Evolutionary conservation across 2,797 vertebrate genomes (phyloP).

Genomic region (Pangasius macronema): DNA sequence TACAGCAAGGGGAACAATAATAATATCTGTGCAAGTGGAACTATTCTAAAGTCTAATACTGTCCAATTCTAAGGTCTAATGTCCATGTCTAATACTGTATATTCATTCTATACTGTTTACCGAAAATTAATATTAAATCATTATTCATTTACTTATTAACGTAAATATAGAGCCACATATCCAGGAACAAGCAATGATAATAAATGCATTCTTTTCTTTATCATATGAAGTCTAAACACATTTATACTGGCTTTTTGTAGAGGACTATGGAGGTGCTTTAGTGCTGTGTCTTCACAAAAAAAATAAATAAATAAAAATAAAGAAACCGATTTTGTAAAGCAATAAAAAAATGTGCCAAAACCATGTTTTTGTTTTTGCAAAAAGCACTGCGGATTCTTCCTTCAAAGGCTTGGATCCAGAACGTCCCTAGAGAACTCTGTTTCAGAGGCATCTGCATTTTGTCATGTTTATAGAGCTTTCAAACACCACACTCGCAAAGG

Average conservation of each 20-base stretch:
- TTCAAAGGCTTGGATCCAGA: neutral
- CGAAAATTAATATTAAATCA: neutral
- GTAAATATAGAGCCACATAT: neutral
- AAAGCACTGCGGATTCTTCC: too few relatives aligned
- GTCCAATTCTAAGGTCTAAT: too few relatives aligned
- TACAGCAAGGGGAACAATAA: neutral
- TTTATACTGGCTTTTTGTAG: neutral
- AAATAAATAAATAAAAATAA: neutral
- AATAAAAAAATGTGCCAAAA: neutral
- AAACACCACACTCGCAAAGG: neutral
- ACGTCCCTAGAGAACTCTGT: neutral
- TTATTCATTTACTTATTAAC: neutral
- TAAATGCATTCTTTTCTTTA: neutral
- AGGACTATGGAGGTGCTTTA: neutral
- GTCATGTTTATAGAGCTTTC: constrained; percentile 21
- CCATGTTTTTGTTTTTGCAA: neutral
- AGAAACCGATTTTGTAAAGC: neutral
- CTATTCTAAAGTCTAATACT: too few relatives aligned
- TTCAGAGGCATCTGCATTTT: neutral
- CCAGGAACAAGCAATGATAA: neutral
- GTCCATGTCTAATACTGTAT: neutral
- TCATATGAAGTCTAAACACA: neutral
- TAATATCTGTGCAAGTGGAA: neutral
- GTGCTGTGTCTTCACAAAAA: neutral
- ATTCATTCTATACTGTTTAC: neutral